Evolutionary conservation across 2,888 invertebrate genomes (phyloP).

Genomic region (Conops quadrifasciatus): DNA sequence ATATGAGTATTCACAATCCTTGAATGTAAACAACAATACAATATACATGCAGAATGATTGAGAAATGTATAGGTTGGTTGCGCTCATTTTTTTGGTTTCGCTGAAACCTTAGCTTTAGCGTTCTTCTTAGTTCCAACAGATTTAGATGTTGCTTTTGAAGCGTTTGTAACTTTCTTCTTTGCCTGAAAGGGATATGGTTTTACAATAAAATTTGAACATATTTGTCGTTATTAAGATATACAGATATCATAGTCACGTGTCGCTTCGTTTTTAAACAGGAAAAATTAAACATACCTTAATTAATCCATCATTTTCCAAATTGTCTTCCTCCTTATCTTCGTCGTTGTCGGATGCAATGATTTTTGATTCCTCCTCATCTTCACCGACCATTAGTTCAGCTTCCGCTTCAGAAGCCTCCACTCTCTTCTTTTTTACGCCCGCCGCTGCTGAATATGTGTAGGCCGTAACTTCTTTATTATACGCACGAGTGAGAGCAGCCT

Average conservation of each 20-base stretch:
- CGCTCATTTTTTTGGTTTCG: constrained; percentile 54
- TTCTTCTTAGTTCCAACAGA: constrained; percentile 40
- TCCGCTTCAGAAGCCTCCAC: constrained; percentile 65
- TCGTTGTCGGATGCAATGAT: constrained; percentile 53
- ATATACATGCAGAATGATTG: constrained; percentile 29
- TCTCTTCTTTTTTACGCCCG: constrained; percentile 72
- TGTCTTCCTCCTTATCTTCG: constrained; percentile 68
- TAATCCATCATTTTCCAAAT: constrained; percentile 77
- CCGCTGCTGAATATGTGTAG: constrained; percentile 78
- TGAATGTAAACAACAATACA: constrained; percentile 31
- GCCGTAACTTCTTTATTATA: constrained; percentile 87
- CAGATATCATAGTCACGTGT: no score
- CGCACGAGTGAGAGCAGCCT: constrained; percentile 90
- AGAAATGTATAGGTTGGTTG: background rate
- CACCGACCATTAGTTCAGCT: constrained; percentile 62
- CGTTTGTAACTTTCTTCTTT: constrained; percentile 53
- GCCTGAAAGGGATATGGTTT: constrained; percentile 46
- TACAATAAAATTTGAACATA: background rate
- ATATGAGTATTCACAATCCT: constrained; percentile 21
- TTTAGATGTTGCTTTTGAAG: constrained; percentile 49
- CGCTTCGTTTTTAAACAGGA: no score
- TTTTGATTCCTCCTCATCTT: constrained; percentile 54
- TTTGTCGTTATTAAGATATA: no score
- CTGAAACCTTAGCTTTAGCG: constrained; percentile 44
- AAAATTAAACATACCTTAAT: constrained; percentile 69